A percentile compares a stretch with the other conserved stretches of the same genome.
Evolutionary conservation across 2,113 vertebrate species (phyloP).

Genomic region (Trogon melanurus): DNA sequence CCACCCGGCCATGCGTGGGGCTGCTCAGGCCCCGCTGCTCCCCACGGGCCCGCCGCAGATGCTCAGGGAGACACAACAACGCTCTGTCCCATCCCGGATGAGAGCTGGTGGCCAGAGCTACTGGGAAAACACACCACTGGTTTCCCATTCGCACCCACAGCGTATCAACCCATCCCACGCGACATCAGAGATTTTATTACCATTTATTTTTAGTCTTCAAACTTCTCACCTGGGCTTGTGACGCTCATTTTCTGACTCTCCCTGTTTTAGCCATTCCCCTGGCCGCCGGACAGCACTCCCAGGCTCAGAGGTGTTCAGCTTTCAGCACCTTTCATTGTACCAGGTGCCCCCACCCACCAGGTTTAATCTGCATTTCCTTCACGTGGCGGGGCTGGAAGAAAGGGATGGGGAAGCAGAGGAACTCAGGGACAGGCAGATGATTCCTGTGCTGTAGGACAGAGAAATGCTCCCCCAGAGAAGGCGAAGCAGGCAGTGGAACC

Average conservation of each 20-base stretch:
- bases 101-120: background rate
- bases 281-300: background rate
- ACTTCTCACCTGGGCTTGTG: background rate
- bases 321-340: background rate
- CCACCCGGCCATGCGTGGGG: rapidly evolving
- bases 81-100: background rate
- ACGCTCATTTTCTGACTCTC: background rate
- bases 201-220: background rate
- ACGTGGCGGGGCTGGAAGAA: background rate
- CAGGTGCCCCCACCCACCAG: background rate
- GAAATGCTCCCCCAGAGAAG: background rate
- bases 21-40: background rate
- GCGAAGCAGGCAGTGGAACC: background rate
- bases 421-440: background rate
- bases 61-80: background rate
- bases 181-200: background rate
- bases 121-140: background rate
- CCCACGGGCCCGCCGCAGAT: rapidly evolving
- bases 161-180: background rate
- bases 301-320: background rate
- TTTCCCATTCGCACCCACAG: background rate
- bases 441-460: background rate
- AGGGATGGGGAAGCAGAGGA: background rate
- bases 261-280: background rate
- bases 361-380: background rate